Conservation (phyloP, 92 coral and sea anemone species). For the Diadumene lineata region DNA sequence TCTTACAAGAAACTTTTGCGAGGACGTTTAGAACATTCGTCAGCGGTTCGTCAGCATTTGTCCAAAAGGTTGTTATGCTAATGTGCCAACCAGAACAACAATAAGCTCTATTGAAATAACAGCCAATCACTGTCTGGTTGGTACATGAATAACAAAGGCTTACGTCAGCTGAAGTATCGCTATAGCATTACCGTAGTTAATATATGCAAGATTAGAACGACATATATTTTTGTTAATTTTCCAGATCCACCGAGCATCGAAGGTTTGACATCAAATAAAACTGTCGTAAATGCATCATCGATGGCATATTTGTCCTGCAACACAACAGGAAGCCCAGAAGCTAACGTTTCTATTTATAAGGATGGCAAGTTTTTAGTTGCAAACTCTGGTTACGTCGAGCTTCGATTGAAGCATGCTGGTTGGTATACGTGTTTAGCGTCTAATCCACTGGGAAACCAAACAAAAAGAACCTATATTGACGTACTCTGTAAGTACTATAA, state of each 20-base stretch:
- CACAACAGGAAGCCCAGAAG: constrained; percentile 38
- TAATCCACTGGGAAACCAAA: constrained; percentile 20
- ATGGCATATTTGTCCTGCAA: constrained; percentile 17
- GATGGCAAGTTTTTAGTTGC: not conserved
- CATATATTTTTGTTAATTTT: not conserved
- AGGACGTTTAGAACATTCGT: no score
- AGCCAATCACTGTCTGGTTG: no score
- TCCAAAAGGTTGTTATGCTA: no score
- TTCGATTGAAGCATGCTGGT: constrained; percentile 14
- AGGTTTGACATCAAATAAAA: not conserved
- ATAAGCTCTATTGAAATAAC: no score
- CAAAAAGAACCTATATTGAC: constrained; percentile 12
- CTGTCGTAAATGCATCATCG: constrained; percentile 12
- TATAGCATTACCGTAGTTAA: no score
- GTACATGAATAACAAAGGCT: no score
- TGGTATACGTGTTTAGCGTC: constrained; percentile 35
- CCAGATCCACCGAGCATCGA: constrained; percentile 36
- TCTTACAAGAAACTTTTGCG: no score
- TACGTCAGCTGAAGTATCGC: no score
- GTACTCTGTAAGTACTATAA: constrained; percentile 47
- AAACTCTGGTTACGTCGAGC: not conserved
- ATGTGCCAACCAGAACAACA: no score
- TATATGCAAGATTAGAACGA: not conserved
- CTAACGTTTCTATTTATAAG: not conserved
- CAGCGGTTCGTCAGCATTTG: no score